Base-by-base conservation (phyloP, 30 jellyfish, hydroid and myxozoan species). In the Pelagia noctiluca region DNA sequence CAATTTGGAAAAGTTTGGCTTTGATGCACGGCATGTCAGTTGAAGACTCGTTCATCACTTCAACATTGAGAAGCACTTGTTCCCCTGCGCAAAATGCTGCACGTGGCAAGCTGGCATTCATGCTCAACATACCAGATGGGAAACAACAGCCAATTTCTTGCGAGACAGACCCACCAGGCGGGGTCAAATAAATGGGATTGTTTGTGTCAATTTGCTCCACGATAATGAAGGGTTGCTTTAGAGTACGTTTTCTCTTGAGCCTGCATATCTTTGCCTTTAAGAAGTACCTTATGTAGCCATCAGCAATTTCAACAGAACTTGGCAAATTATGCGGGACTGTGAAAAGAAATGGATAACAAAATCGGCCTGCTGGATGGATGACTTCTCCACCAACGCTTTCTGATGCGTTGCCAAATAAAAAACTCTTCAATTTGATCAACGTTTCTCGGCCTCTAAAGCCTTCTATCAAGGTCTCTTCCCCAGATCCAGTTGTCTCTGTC, bases 281-380 rank as follows among this genome's bases (percentile, higher is more conserved):
- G n/a, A n/a, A n/a, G n/a, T n/a, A n/a, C n/a, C n/a, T n/a, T n/a
- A n/a, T n/a, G n/a, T n/a, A n/a, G n/a, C n/a, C n/a, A n/a, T n/a
- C n/a, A n/a, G n/a, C n/a, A n/a, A n/a, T n/a, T 30, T 80, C 91
- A 48, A 80, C 73, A 1, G 91, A 80, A 74, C 91, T 80, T 11
- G 91, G 91, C 74, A 80, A 30, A 63, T 28, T 50, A 12, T 35
- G 65, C 28, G 91, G 91, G 16, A 80, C 50, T 7, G 26, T 34
- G 36, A 80, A 80, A 11, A 32, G 18, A 60, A 80, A 80, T 0
- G 75, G 91, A 48, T 80, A 70, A n/a, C 19, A 33, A 42, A 30
- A 35, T 35, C 74, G 75, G 2, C 91, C 91, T 0, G 76, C 21
- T 35, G 83, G 85, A 80, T 70, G 83, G 7, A 52, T 52, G 12